Evolutionary conservation across 2,797 vertebrate genomes (phyloP).

Genomic region (Myoxocephalus aenaeus): DNA sequence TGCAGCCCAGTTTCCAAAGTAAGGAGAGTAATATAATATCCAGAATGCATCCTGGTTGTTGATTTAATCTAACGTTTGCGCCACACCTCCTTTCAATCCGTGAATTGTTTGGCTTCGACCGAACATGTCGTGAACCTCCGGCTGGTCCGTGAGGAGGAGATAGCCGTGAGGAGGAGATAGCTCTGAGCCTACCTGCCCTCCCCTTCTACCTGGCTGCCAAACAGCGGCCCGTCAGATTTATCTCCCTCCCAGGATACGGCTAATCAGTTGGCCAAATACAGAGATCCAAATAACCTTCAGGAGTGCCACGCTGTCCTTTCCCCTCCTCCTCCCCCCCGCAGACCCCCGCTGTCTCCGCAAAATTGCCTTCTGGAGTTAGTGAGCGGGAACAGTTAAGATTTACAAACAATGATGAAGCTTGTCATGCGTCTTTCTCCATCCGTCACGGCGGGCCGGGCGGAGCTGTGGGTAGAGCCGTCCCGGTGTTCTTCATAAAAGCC

Average conservation of each 20-base stretch:
- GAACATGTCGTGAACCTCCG: conserved; percentile 11
- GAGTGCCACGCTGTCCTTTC: conserved; percentile 96
- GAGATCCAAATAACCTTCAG: conserved; percentile 99
- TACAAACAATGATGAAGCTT: conserved; percentile 99
- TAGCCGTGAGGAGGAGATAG: not conserved
- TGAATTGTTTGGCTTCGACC: conserved; percentile 1
- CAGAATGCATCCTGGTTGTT: not conserved
- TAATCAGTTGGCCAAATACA: conserved; percentile 92
- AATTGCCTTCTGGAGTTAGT: conserved; percentile 99
- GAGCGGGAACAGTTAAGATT: conserved; percentile 99
- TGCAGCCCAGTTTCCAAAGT: not conserved
- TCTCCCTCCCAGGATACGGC: conserved; percentile 73
- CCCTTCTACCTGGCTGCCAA: conserved; percentile 56
- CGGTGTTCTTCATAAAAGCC: conserved; percentile 99
- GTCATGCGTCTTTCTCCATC: conserved; percentile 99
- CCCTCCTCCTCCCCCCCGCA: conserved; percentile 53
- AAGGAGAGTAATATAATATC: not conserved
- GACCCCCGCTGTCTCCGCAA: conserved; percentile 96
- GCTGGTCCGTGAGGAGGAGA: conserved; percentile 22
- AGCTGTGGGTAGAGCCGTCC: conserved; percentile 92
- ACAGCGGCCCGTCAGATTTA: conserved; percentile 76
- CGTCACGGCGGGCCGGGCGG: conserved; percentile 92
- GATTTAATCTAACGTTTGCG: not conserved
- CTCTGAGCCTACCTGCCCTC: conserved; percentile 43
- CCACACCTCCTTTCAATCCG: conserved; percentile 5